Conservation (phyloP, 2,113 vertebrate species). For the Ptilorrhoa leucosticta region DNA sequence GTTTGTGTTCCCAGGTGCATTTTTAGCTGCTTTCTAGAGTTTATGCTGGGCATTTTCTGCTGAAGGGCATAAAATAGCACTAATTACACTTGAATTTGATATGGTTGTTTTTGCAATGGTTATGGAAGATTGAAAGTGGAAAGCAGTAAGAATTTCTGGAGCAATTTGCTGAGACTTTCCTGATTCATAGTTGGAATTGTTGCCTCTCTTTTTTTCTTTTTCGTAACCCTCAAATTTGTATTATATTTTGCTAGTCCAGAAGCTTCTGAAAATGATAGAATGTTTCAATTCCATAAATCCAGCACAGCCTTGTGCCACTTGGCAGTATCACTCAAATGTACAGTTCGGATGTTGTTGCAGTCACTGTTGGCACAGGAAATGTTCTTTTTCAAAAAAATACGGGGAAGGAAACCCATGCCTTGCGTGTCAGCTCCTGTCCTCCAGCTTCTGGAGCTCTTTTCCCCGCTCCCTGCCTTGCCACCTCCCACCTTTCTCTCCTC, state of each 20-base stretch:
- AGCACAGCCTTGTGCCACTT: not conserved
- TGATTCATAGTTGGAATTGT: not conserved
- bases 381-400: accelerated
- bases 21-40: not conserved
- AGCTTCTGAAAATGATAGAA: not conserved
- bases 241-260: not conserved
- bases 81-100: not conserved
- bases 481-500: not conserved
- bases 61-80: not conserved
- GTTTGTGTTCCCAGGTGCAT: not conserved
- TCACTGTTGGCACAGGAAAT: not conserved
- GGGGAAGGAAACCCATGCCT: not conserved
- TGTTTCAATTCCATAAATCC: not conserved
- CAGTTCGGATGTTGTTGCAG: not conserved
- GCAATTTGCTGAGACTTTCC: not conserved
- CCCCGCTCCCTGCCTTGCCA: not conserved
- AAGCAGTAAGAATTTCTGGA: not conserved
- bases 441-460: not conserved
- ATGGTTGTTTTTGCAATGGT: not conserved
- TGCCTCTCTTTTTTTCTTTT: not conserved
- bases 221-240: not conserved
- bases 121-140: not conserved
- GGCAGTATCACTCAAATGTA: not conserved
- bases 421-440: not conserved
- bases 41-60: not conserved